Evolutionary conservation across 2,888 invertebrate genomes (phyloP).

Genomic region (Axea sp.): DNA sequence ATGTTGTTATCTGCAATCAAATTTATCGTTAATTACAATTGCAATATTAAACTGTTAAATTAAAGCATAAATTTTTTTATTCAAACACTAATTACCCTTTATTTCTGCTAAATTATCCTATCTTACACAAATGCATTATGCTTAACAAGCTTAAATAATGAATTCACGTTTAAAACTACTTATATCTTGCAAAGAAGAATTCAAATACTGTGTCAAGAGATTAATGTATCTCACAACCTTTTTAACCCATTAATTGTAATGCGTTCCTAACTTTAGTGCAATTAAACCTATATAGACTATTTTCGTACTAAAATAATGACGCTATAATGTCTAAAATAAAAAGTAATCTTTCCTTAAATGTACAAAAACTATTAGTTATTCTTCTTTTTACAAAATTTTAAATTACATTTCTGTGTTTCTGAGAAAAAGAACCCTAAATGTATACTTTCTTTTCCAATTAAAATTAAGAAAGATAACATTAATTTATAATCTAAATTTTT

Average conservation of each 20-base stretch:
- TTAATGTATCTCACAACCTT: slow-evolving; percentile 28
- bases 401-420: too few species aligned
- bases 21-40: too few species aligned
- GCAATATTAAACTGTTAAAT: too few species aligned
- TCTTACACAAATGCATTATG: slow-evolving; percentile 2
- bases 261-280: slow-evolving; percentile 9
- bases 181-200: slow-evolving; percentile 20
- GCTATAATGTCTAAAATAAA: background rate
- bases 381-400: too few species aligned
- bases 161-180: slow-evolving; percentile 33
- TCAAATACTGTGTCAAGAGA: slow-evolving; percentile 26
- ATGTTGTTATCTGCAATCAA: too few species aligned
- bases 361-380: background rate
- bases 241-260: slow-evolving; percentile 24
- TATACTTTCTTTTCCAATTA: too few species aligned
- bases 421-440: too few species aligned
- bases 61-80: too few species aligned
- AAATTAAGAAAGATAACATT: too few species aligned
- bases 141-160: slow-evolving; percentile 31
- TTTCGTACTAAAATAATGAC: slow-evolving; percentile 12
- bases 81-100: background rate
- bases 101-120: background rate
- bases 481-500: too few species aligned
- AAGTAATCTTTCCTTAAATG: background rate
- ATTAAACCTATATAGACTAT: slow-evolving; percentile 19